Evolutionary conservation across 2,888 invertebrate species (phyloP).

Genomic region (Muschampia plurimacula): DNA sequence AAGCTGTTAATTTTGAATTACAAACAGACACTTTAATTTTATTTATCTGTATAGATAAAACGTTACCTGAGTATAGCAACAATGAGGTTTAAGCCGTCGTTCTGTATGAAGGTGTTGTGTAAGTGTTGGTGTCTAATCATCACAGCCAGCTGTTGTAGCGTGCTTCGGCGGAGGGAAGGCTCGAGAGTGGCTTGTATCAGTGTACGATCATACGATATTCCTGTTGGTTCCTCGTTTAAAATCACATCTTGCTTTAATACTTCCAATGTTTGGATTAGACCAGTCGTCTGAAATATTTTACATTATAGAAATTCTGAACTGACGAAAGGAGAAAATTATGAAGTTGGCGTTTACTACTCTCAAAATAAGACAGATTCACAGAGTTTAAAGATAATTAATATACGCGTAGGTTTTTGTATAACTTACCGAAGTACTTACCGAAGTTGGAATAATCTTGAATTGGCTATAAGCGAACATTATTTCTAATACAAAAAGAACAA

Average conservation of each 20-base stretch:
- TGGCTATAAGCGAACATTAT: too few relatives aligned
- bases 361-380: too few relatives aligned
- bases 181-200: conserved; percentile 75
- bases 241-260: conserved; percentile 76
- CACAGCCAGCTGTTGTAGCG: conserved; percentile 88
- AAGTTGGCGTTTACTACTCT: background rate
- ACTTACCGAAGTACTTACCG: too few relatives aligned
- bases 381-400: too few relatives aligned
- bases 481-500: too few relatives aligned
- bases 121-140: conserved; percentile 87
- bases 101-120: conserved; percentile 86
- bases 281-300: conserved; percentile 60
- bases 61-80: conserved; percentile 68
- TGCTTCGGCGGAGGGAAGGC: conserved; percentile 88
- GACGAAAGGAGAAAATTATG: background rate
- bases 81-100: conserved; percentile 83
- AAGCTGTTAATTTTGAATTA: too few relatives aligned
- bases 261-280: conserved; percentile 72
- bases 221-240: conserved; percentile 59
- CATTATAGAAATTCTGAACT: too few relatives aligned
- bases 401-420: too few relatives aligned
- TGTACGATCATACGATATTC: conserved; percentile 49
- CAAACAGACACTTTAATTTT: too few relatives aligned
- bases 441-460: too few relatives aligned
- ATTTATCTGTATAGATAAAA: too few relatives aligned